These are phyloP conservation scores for Oscheius sp. DNA, from an alignment of 1,140 invertebrate species.

Conservation along the genomic window DNA sequence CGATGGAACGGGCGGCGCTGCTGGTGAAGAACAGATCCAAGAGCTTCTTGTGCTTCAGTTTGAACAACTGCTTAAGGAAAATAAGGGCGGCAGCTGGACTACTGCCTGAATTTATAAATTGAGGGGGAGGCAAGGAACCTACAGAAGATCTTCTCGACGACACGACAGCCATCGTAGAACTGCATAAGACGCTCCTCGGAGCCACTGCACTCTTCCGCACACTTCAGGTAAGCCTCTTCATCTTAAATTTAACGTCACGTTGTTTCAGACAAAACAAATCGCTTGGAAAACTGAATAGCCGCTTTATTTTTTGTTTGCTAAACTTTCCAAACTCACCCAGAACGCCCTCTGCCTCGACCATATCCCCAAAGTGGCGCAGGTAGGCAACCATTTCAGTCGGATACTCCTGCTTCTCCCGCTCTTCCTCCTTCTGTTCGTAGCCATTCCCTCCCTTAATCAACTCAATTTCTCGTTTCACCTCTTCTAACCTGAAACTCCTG, in stretches of 20 bases:
- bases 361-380: not conserved
- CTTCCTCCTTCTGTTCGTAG: too few species aligned
- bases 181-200: constrained; percentile 9
- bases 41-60: constrained; percentile 21
- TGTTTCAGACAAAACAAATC: too few species aligned
- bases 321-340: not conserved
- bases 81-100: not conserved
- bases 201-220: constrained; percentile 23
- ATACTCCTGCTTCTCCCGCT: not conserved
- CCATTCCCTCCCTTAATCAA: too few species aligned
- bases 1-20: constrained; percentile 17
- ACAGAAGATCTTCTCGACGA: constrained; percentile 25
- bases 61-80: constrained; percentile 16
- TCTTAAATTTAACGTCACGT: constrained; percentile 7
- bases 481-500: too few species aligned
- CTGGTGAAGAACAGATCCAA: constrained; percentile 26
- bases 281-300: too few species aligned
- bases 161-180: constrained; percentile 1
- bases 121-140: not conserved
- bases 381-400: not conserved
- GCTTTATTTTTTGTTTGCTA: not conserved
- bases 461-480: too few species aligned
- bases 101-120: not conserved
- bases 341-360: constrained; percentile 1
- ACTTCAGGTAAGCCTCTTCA: constrained; percentile 6